Evolutionary conservation across 2,113 vertebrate genomes (phyloP), one percentile per base, ranked within the genome.

Genomic region (Amia ocellicauda): DNA sequence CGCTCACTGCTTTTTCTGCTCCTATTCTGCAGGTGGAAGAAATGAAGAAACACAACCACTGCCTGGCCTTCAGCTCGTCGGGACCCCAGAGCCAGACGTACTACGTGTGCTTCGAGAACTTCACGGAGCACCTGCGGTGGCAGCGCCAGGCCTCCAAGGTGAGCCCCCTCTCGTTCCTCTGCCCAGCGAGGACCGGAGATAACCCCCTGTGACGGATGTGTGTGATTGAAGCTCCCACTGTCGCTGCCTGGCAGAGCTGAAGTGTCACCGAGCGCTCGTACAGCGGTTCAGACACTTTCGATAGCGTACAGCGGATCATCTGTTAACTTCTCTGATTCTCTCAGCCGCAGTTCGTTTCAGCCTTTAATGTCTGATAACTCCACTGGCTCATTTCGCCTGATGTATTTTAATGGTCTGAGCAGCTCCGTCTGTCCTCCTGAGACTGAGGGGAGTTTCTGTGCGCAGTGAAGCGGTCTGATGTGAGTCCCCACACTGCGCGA

Each of bases 71-170:
- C 84, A 99, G 93, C 82, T 99, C 97, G 1, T 94, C 97, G n/a
- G 96, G 94, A 28, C 95, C 95, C 70, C 96, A 98, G 74, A 96
- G 93, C 86, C 96, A 98, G 85, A 97, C 92, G 45, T 99, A 99
- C 86, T 96, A 94, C 80, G 89, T 99, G 76, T 96, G 95, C 83
- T 98, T 98, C 0, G 94, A 97, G 82, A 96, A 90, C 64, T 98
- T 97, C 89, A 94, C 95, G 7, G 97, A 98, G 68, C 96, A 98
- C 80, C 88, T 98, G 74, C 89, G 95, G 58, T 99, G 97, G 96
- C 92, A 97, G 73, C 85, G 96, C 65, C 95, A 97, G 43, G 95
- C 95, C 49, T 92, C 97, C 60, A 98, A 98, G 94, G 97, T 99
- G 87, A 78, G 83, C 63, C 10, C 1, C 55, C 41, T 9, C 3